Percentiles rank a stretch among this genome's conserved stretches.
phyloP scores from a whole-genome alignment of 2,797 vertebrate species.

The Nasua narica region DNA sequence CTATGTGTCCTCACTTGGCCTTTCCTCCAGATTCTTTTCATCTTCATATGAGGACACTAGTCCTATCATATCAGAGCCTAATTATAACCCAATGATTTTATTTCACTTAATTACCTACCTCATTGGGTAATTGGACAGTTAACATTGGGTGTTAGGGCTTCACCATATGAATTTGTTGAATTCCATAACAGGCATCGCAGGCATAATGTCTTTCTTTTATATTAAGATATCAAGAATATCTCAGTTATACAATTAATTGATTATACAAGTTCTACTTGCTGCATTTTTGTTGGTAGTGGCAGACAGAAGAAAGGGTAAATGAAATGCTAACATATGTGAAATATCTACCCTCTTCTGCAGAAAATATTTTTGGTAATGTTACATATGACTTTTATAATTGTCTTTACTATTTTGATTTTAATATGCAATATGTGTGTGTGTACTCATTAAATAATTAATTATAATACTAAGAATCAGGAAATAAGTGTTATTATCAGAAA shows the following conservation, averaged over 20 bases:
- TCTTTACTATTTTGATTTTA: not conserved
- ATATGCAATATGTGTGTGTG: not conserved
- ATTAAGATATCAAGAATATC: not conserved
- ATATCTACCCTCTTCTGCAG: not conserved
- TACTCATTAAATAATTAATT: not conserved
- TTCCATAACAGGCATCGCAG: not conserved
- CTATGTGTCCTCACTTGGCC: fast-evolving
- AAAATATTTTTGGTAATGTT: not conserved
- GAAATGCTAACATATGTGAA: not conserved
- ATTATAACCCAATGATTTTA: not conserved
- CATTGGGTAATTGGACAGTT: no score
- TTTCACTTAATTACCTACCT: not conserved
- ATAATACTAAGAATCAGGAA: not conserved
- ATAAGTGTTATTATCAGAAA: not conserved
- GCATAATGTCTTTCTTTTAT: not conserved
- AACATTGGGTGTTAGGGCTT: not conserved
- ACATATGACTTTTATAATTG: not conserved
- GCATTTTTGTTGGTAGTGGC: not conserved
- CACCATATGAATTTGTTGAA: not conserved
- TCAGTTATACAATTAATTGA: not conserved
- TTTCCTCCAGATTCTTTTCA: not conserved
- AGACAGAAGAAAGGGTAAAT: not conserved
- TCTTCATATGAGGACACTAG: not conserved
- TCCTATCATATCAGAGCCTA: not conserved
- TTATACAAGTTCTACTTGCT: not conserved